Conservation (phyloP, 2,888 invertebrate species). For the Ariolimax columbianus region DNA sequence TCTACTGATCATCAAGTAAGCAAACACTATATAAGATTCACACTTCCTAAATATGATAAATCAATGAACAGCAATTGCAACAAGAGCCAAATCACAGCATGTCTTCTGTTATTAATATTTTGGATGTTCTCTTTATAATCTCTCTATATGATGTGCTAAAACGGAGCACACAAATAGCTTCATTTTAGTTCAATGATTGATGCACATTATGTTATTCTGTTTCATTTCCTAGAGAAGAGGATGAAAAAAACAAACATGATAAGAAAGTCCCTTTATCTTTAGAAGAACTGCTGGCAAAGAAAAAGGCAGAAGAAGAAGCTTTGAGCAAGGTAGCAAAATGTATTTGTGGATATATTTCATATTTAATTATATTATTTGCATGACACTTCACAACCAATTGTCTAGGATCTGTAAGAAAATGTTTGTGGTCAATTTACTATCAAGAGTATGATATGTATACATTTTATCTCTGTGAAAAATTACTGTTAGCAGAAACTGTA, state of each 20-base stretch:
- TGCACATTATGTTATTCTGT: neutral
- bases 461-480: neutral
- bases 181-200: too few species aligned
- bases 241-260: conserved; percentile 57
- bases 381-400: too few species aligned
- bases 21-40: too few species aligned
- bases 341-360: neutral
- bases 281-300: conserved; percentile 95
- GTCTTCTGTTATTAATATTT: neutral
- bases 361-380: neutral
- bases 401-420: neutral
- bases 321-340: conserved; percentile 86
- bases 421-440: neutral
- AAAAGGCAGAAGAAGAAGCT: conserved; percentile 96
- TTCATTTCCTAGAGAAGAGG: conserved; percentile 38
- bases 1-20: too few species aligned
- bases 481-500: neutral
- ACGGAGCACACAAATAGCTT: too few species aligned
- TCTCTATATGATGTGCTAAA: neutral
- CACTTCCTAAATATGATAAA: too few species aligned
- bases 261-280: conserved; percentile 90
- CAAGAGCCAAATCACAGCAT: neutral
- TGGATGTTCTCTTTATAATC: neutral
- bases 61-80: too few species aligned
- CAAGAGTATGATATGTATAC: neutral